These are phyloP conservation scores for Stenurella melanura DNA, from an alignment of 2,888 invertebrate species.

Conservation along the genomic window DNA sequence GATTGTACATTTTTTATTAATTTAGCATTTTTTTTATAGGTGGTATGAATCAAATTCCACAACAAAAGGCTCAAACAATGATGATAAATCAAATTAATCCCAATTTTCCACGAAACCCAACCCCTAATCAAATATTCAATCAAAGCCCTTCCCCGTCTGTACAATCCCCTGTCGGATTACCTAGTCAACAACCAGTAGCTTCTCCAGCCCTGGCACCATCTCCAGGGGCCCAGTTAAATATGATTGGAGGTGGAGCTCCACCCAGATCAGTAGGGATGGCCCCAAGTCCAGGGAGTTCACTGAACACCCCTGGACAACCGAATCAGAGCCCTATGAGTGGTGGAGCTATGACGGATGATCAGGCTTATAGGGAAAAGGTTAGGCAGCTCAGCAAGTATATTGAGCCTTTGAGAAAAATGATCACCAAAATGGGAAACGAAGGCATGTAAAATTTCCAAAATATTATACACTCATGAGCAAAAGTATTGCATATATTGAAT, in stretches of 20 bases:
- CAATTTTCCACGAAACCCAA: slow-evolving; percentile 77
- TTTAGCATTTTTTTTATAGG: slow-evolving; percentile 40
- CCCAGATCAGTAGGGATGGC: slow-evolving; percentile 79
- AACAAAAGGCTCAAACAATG: slow-evolving; percentile 52
- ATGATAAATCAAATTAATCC: slow-evolving; percentile 53
- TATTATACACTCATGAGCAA: too few relatives aligned
- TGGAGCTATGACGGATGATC: slow-evolving; percentile 85
- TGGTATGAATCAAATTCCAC: slow-evolving; percentile 69
- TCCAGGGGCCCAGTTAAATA: slow-evolving; percentile 80
- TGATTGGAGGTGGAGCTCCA: slow-evolving; percentile 75
- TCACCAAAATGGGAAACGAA: slow-evolving; percentile 90
- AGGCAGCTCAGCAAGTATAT: slow-evolving; percentile 95
- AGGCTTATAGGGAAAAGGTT: slow-evolving; percentile 94
- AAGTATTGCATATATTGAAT: too few relatives aligned
- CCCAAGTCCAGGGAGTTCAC: slow-evolving; percentile 88
- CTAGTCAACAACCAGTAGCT: slow-evolving; percentile 74
- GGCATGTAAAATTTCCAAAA: slow-evolving; percentile 73
- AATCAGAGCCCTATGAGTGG: slow-evolving; percentile 78
- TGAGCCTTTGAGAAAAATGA: slow-evolving; percentile 93
- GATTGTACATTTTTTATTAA: too few relatives aligned
- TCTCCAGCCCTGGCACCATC: slow-evolving; percentile 82
- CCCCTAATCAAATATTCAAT: slow-evolving; percentile 84
- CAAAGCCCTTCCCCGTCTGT: slow-evolving; percentile 89
- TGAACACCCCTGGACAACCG: slow-evolving; percentile 83
- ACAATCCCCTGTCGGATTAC: slow-evolving; percentile 79